These are phyloP conservation scores for Lycophotia porphyrea DNA, from an alignment of 2,888 invertebrate species.

Conservation along the genomic window DNA sequence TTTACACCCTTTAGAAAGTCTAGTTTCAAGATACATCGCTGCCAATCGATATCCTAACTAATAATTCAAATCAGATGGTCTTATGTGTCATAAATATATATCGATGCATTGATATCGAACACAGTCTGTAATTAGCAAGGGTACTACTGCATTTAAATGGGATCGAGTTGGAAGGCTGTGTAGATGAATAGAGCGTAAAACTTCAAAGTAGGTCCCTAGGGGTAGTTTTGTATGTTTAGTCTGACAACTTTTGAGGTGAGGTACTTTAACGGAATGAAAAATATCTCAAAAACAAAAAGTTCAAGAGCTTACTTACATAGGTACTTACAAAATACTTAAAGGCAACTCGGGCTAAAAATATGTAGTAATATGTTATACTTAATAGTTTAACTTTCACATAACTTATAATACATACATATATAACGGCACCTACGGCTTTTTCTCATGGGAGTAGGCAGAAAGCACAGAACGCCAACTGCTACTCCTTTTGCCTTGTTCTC, in stretches of 20 bases:
- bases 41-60: conserved; percentile 39
- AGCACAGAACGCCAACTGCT: too few relatives aligned
- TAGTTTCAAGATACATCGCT: conserved; percentile 8
- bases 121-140: conserved; percentile 13
- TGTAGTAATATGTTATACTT: too few relatives aligned
- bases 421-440: too few relatives aligned
- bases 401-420: too few relatives aligned
- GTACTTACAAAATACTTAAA: not conserved
- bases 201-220: not conserved
- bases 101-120: conserved; percentile 4
- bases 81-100: not conserved
- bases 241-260: not conserved
- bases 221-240: not conserved
- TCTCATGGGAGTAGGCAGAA: too few relatives aligned
- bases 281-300: not conserved
- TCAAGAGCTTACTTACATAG: too few relatives aligned
- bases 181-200: not conserved
- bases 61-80: conserved; percentile 39
- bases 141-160: not conserved
- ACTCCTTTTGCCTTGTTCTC: too few relatives aligned
- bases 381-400: not conserved
- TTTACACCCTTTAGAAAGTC: too few relatives aligned
- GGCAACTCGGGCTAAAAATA: not conserved
- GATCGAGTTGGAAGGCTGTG: not conserved
- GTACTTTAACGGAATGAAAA: too few relatives aligned